phyloP scores from a whole-genome alignment of 2,888 invertebrate species.

The Phania funesta region DNA sequence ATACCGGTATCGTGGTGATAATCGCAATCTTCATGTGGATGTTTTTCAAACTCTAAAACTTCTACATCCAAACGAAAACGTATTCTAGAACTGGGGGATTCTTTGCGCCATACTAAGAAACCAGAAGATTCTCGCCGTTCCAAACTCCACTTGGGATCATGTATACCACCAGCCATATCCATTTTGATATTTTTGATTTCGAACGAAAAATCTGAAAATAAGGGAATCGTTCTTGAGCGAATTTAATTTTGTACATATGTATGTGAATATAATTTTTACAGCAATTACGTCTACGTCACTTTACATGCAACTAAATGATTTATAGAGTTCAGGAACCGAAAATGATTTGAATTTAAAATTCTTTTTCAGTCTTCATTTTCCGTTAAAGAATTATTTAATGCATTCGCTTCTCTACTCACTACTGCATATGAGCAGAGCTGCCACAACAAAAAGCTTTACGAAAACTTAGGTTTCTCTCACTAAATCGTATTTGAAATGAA shows the following conservation, averaged over 20 bases:
- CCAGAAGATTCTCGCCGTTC: conserved; percentile 80
- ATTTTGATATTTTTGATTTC: conserved; percentile 28
- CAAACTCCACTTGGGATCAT: conserved; percentile 80
- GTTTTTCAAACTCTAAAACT: conserved; percentile 80
- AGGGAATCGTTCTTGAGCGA: conserved; percentile 10
- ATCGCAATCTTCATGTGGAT: conserved; percentile 78
- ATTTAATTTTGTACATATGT: not conserved
- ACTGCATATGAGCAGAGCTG: no score
- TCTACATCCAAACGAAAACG: conserved; percentile 81
- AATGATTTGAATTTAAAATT: no score
- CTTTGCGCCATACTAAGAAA: conserved; percentile 80
- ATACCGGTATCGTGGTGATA: conserved; percentile 71
- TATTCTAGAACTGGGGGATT: conserved; percentile 79
- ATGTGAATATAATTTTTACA: not conserved
- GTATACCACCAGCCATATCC: conserved; percentile 68
- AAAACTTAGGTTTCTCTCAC: no score
- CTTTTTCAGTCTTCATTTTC: no score
- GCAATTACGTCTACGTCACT: not conserved
- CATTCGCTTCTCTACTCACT: no score
- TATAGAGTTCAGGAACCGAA: no score
- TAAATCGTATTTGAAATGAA: no score
- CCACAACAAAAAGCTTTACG: no score
- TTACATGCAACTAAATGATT: not conserved
- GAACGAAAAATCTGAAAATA: conserved; percentile 38
- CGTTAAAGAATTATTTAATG: no score